These are phyloP conservation scores for Planiliza haematocheilus DNA, from an alignment of 2,113 vertebrate species.

Conservation along the genomic window DNA sequence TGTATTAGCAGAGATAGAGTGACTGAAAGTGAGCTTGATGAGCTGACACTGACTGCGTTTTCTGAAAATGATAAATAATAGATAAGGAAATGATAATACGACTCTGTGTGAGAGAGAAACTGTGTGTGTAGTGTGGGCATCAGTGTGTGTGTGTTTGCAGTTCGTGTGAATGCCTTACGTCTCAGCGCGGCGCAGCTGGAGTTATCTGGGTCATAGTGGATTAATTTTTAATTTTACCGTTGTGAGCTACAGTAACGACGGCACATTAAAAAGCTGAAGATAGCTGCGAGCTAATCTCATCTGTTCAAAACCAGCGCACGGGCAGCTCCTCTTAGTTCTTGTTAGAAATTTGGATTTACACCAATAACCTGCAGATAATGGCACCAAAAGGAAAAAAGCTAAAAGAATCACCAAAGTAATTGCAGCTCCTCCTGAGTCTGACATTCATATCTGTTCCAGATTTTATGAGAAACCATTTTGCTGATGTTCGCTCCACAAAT, in stretches of 20 bases:
- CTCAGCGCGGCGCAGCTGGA: constrained; percentile 40
- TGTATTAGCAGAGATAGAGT: background rate
- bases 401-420: no score
- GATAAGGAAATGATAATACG: background rate
- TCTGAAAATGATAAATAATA: background rate
- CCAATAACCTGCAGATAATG: constrained; percentile 13
- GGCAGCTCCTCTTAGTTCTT: constrained; percentile 4
- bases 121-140: background rate
- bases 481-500: no score
- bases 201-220: constrained; percentile 61
- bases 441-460: no score
- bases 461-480: no score
- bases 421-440: no score
- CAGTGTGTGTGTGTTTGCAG: background rate
- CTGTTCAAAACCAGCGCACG: constrained; percentile 10
- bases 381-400: background rate
- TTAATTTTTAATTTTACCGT: constrained; percentile 60
- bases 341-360: constrained; percentile 10
- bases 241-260: constrained; percentile 29
- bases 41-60: background rate
- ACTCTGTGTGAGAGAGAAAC: background rate
- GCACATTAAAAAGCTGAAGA: constrained; percentile 25
- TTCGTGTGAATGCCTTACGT: constrained; percentile 7
- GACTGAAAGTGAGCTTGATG: background rate
- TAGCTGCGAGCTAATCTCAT: constrained; percentile 23